A percentile compares a stretch with the other conserved stretches of the same genome.
Evolutionary conservation across 2,113 vertebrate species (phyloP).

Genomic region (Perccottus glenii): DNA sequence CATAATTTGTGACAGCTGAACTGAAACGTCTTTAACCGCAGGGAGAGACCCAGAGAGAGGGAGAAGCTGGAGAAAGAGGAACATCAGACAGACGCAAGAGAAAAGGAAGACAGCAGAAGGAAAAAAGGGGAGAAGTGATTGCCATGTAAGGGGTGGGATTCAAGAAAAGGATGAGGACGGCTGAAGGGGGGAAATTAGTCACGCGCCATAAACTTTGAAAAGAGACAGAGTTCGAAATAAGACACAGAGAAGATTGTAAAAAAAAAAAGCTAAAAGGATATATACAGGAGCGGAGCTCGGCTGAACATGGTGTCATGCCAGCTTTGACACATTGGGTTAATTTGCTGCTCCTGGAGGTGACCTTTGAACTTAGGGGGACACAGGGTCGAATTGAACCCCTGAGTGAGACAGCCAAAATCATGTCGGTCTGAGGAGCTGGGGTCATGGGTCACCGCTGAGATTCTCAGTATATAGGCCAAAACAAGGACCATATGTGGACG

Average conservation of each 20-base stretch:
- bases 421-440: constrained; percentile 78
- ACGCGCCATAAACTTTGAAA: constrained; percentile 69
- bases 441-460: constrained; percentile 77
- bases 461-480: constrained; percentile 74
- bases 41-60: constrained; percentile 63
- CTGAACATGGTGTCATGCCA: constrained; percentile 81
- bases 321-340: constrained; percentile 86
- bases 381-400: constrained; percentile 70
- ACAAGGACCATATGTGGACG: constrained; percentile 83
- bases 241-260: constrained; percentile 24
- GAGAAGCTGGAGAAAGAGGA: constrained; percentile 34
- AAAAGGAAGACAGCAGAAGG: constrained; percentile 29
- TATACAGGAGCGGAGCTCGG: constrained; percentile 52
- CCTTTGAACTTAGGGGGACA: constrained; percentile 75
- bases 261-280: constrained; percentile 54
- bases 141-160: constrained; percentile 35
- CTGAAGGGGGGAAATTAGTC: constrained; percentile 62
- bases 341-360: constrained; percentile 81
- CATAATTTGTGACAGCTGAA: constrained; percentile 93
- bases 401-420: constrained; percentile 80
- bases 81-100: constrained; percentile 59
- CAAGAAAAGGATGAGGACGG: constrained; percentile 46
- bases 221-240: constrained; percentile 59
- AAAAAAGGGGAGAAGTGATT: constrained; percentile 36
- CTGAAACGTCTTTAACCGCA: constrained; percentile 88